Conservation (phyloP, 2,797 vertebrate species). For the Calcarius lapponicus region DNA sequence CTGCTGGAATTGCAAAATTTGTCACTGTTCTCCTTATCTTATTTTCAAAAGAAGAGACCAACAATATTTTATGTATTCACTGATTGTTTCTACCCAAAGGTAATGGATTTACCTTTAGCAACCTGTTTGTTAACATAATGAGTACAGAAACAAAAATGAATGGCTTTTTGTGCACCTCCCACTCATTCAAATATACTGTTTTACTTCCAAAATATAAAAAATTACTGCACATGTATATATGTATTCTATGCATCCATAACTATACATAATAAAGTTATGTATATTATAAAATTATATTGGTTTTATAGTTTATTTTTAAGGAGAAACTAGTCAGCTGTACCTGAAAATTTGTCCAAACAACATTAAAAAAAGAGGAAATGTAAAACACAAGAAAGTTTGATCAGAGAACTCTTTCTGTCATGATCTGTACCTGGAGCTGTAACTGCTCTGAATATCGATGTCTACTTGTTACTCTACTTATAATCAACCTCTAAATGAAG, state of each 20-base stretch:
- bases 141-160: not conserved
- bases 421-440: not conserved
- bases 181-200: not conserved
- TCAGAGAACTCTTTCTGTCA: not conserved
- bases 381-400: not conserved
- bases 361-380: not conserved
- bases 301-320: not conserved
- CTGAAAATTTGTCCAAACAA: not conserved
- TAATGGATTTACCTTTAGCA: not conserved
- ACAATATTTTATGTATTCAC: not conserved
- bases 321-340: not conserved
- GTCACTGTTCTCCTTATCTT: not conserved
- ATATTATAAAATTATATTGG: not conserved
- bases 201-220: not conserved
- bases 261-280: not conserved
- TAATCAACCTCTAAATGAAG: not conserved
- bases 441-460: not conserved
- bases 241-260: not conserved
- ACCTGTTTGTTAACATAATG: not conserved
- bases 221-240: not conserved
- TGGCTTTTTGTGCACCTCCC: fast-evolving
- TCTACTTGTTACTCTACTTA: not conserved
- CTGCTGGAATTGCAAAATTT: not conserved
- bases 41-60: not conserved
- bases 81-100: not conserved